A percentile compares a stretch with the other conserved stretches of the same genome.
These are phyloP conservation scores for Pentamera pediparva DNA, from an alignment of 53 echinoderm and acorn worm species.

Conservation along the genomic window DNA sequence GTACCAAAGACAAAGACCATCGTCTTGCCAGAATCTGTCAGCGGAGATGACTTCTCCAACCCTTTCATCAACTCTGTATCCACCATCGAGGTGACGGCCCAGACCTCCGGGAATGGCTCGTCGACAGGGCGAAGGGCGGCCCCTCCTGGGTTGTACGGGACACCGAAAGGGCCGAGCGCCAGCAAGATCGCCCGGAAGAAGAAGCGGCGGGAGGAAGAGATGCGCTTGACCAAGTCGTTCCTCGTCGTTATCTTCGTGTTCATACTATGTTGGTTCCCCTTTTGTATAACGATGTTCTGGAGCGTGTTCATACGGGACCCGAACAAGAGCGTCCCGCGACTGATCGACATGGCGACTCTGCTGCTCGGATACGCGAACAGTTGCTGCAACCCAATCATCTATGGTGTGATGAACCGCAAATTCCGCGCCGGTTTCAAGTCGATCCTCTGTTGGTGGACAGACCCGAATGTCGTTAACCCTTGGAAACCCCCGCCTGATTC, in stretches of 20 bases:
- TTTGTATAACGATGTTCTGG: constrained; percentile 98
- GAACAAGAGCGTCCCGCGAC: constrained; percentile 53
- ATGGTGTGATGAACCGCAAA: constrained; percentile 87
- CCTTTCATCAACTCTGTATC: constrained; percentile 22
- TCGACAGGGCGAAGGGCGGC: not conserved
- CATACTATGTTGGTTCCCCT: constrained; percentile 89
- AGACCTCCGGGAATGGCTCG: not conserved
- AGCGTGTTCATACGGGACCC: constrained; percentile 50
- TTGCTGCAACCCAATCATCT: constrained; percentile 97
- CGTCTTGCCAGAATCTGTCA: not conserved
- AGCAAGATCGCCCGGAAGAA: constrained; percentile 51
- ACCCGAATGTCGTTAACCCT: constrained; percentile 20
- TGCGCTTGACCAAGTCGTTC: constrained; percentile 87
- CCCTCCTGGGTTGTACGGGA: not conserved
- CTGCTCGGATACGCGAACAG: constrained; percentile 87
- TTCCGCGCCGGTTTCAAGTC: constrained; percentile 79
- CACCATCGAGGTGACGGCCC: not conserved
- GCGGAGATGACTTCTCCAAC: constrained; percentile 29
- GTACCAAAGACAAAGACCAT: not conserved
- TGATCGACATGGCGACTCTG: constrained; percentile 69
- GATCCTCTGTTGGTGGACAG: constrained; percentile 54
- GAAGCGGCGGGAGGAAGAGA: constrained; percentile 75
- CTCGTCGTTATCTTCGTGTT: constrained; percentile 85
- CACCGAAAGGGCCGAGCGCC: constrained; percentile 15
- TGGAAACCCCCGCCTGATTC: constrained; percentile 30